Evolutionary conservation across 2,888 invertebrate species (phyloP), one percentile per base, ranked within the genome.

Genomic region (Scaeva pyrastri): DNA sequence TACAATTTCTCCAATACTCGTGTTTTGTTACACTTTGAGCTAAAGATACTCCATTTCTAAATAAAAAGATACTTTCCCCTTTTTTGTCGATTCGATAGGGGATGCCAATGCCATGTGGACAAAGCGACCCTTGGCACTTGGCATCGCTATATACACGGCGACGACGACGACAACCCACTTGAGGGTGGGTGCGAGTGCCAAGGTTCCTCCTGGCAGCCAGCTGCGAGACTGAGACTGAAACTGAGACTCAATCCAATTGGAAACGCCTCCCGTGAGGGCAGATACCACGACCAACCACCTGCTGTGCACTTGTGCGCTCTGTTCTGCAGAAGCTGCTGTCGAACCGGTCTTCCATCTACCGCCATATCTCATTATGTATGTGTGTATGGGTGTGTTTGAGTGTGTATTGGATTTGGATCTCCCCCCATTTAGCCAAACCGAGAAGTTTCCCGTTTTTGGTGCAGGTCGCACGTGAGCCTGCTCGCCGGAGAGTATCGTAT

Each of bases 231-330:
- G 6, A 31, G 5, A n/a, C n/a, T n/a, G n/a, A n/a, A n/a, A n/a
- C 31, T 5, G 31, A 31, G 43, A 68, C 36, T 21, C 50, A 73
- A 70, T 81, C 81, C 86, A 86, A 82, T 86, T 86, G 86, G 86
- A 78, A 86, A 86, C 86, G 86, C 86, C 86, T 82, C 26, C 73
- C 48, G 39, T 74, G 73, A 78, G 82, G 86, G 86, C 86, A 86
- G 86, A 82, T 55, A 86, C 82, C 75, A 48, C 23, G 19, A 31
- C 8, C 64, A 87, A 87, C 87, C 87, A 87, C 87, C 87, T 87
- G 87, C 87, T 87, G 87, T 83, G 87, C 83, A 87, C 87, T 87
- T 87, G 83, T 85, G 85, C 85, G 85, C 85, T 43, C 73, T 86
- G 31, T 7, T 6, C 31, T 6, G 31, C 43, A 21, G 21, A 73